Conservation (phyloP, 1,140 invertebrate genomes). For the Pseudobourletiella spinata region DNA sequence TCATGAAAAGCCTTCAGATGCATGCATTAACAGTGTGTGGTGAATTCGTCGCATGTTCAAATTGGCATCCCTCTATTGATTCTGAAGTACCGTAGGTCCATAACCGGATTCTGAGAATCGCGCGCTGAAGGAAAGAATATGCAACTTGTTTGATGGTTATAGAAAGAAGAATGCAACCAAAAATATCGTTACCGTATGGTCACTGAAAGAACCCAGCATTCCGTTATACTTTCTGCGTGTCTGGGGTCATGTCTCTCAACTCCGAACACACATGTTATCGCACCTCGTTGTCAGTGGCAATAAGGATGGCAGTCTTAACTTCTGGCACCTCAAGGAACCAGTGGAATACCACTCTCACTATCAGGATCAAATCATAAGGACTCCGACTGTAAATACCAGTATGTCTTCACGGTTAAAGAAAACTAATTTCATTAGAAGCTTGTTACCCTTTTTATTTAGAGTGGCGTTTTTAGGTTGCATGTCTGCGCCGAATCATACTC, state of each 20-base stretch:
- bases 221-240: constrained; percentile 26
- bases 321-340: constrained; percentile 26
- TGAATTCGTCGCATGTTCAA: constrained; percentile 27
- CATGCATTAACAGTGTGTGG: constrained; percentile 12
- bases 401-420: too few relatives aligned
- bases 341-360: constrained; percentile 20
- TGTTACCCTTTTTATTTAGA: too few relatives aligned
- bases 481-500: neutral
- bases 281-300: constrained; percentile 18
- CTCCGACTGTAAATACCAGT: constrained; percentile 31
- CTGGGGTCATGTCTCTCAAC: constrained; percentile 19
- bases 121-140: too few relatives aligned
- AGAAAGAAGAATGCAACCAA: constrained; percentile 13
- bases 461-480: constrained; percentile 12
- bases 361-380: constrained; percentile 27
- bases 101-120: too few relatives aligned
- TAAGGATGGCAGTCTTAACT: constrained; percentile 25
- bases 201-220: constrained; percentile 26
- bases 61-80: neutral
- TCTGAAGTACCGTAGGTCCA: neutral
- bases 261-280: constrained; percentile 10
- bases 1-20: constrained; percentile 23
- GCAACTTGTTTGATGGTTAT: too few relatives aligned
- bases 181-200: constrained; percentile 26
- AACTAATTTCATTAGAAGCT: too few relatives aligned